Evolutionary conservation across 2,113 vertebrate species (phyloP).

Genomic region (Phocoena sinus): DNA sequence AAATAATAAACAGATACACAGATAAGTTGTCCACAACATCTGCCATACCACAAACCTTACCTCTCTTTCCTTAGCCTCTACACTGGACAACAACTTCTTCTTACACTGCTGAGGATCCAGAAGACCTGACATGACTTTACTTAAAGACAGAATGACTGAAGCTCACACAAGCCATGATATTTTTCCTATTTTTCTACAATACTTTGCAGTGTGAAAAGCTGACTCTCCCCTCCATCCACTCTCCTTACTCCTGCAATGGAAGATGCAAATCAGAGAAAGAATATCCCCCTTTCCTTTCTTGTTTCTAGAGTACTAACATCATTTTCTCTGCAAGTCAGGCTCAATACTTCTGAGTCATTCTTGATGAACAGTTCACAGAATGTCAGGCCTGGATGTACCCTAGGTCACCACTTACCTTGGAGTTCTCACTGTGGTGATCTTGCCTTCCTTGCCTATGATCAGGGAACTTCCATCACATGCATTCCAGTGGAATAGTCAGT

Average conservation of each 20-base stretch:
- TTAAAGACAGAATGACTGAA: background rate
- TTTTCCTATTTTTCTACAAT: background rate
- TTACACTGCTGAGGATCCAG: too few relatives aligned
- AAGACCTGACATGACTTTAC: background rate
- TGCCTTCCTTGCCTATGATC: too few relatives aligned
- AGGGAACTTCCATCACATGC: background rate
- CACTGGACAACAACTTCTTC: background rate
- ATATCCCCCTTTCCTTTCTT: background rate
- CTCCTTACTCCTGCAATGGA: background rate
- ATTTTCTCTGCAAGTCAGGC: background rate
- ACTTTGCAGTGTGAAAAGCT: background rate
- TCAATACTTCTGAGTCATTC: background rate
- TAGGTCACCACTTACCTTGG: background rate
- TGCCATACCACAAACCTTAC: background rate
- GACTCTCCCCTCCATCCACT: background rate
- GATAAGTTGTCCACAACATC: background rate
- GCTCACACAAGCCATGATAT: background rate
- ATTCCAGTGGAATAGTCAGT: background rate
- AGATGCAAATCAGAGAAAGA: background rate
- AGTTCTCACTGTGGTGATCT: background rate
- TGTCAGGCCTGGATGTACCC: background rate
- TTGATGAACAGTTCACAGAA: background rate
- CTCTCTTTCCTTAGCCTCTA: background rate
- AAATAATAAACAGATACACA: background rate
- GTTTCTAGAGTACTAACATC: background rate